phyloP scores from a whole-genome alignment of 2,113 vertebrate genomes.

The Scalopus aquaticus region DNA sequence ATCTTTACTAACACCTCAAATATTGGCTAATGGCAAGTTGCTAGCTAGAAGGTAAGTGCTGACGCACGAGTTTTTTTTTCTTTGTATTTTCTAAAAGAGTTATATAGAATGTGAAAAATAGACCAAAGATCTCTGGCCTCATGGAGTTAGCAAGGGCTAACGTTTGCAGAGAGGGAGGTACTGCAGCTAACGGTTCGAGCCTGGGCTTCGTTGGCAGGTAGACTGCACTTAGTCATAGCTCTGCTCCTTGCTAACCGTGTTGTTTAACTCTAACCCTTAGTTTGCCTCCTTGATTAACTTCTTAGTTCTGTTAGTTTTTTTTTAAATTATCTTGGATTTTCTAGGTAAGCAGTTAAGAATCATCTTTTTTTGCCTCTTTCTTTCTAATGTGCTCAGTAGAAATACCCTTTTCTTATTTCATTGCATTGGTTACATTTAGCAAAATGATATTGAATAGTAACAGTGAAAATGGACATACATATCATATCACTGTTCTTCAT shows the following conservation, averaged over 20 bases:
- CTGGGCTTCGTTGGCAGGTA: not conserved
- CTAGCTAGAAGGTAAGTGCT: conserved; percentile 55
- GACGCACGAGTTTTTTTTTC: not conserved
- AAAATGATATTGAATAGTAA: not conserved
- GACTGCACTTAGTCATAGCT: not conserved
- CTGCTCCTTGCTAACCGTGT: not conserved
- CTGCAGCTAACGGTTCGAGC: not conserved
- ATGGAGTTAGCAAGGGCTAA: not conserved
- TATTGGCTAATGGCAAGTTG: not conserved
- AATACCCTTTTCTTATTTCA: not conserved
- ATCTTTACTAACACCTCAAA: conserved; percentile 1
- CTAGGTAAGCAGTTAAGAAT: not conserved
- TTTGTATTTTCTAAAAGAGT: conserved; percentile 38
- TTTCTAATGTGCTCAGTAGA: conserved; percentile 7
- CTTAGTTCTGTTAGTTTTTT: not conserved
- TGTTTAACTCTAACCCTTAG: not conserved
- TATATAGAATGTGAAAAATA: not conserved
- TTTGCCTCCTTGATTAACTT: conserved; percentile 8
- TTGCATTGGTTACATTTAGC: not conserved
- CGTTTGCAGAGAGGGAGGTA: not conserved
- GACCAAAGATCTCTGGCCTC: not conserved
- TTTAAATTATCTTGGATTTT: not conserved
- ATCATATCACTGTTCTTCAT: not conserved
- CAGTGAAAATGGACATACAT: not conserved
- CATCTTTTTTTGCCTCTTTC: conserved; percentile 21